These are phyloP conservation scores for Cassiopea xamachana DNA, from an alignment of 30 jellyfish, hydroid and myxozoan species.

Conservation along the genomic window DNA sequence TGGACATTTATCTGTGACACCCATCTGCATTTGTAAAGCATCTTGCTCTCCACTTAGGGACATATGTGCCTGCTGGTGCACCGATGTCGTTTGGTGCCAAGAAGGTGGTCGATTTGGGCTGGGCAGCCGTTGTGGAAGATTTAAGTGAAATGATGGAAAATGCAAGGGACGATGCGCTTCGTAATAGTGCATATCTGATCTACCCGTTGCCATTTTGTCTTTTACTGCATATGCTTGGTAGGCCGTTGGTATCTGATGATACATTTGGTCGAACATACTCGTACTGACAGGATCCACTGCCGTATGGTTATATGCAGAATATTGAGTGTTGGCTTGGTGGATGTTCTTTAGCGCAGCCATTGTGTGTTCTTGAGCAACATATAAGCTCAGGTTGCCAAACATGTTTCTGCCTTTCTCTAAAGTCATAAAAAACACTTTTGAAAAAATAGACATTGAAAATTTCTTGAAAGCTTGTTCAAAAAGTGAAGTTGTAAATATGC, in stretches of 20 bases:
- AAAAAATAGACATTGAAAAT: too few species aligned
- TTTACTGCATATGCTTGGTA: constrained; percentile 43
- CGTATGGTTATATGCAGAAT: constrained; percentile 16
- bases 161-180: constrained; percentile 66
- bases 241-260: constrained; percentile 53
- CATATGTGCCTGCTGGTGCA: constrained; percentile 78
- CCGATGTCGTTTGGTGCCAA: constrained; percentile 70
- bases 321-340: constrained; percentile 49
- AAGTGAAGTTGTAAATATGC: not conserved
- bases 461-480: not conserved
- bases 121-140: constrained; percentile 71
- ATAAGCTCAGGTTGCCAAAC: constrained; percentile 62
- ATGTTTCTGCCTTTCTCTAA: not conserved
- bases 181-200: constrained; percentile 39
- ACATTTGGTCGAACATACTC: constrained; percentile 62
- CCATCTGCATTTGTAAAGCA: constrained; percentile 37
- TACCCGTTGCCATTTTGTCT: constrained; percentile 37
- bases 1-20: constrained; percentile 52
- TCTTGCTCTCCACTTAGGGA: constrained; percentile 54
- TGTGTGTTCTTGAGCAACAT: constrained; percentile 75
- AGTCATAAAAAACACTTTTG: not conserved
- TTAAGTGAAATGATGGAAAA: constrained; percentile 63
- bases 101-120: constrained; percentile 67
- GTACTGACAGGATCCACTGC: constrained; percentile 39
- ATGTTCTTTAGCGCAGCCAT: constrained; percentile 72